phyloP scores from a whole-genome alignment of 2,113 vertebrate genomes.

The Podilymbus podiceps region DNA sequence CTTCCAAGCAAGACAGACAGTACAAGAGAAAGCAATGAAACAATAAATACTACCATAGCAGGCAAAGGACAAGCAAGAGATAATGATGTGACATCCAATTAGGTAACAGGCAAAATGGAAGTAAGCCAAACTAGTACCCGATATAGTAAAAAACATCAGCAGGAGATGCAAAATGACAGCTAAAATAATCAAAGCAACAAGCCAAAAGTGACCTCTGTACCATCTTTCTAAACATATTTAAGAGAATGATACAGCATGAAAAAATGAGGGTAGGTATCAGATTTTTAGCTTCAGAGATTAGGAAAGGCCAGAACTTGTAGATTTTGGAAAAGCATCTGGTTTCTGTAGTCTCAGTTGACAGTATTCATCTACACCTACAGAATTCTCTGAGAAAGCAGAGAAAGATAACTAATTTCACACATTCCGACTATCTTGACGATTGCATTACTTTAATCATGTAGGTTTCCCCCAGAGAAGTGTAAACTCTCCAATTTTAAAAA shows the following conservation, averaged over 20 bases:
- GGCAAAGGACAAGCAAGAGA: neutral
- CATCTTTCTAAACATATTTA: neutral
- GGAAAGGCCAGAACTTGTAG: neutral
- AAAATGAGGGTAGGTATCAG: neutral
- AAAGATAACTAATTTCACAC: neutral
- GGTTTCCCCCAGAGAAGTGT: neutral
- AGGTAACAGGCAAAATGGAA: neutral
- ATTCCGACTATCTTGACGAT: neutral
- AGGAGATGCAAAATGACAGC: neutral
- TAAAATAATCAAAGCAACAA: neutral
- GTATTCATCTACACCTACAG: neutral
- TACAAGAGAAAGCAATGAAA: neutral
- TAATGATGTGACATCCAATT: neutral
- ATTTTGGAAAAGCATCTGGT: neutral
- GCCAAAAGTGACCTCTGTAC: neutral
- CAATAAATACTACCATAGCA: neutral
- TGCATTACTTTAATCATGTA: neutral
- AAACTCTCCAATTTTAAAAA: neutral
- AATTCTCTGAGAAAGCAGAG: neutral
- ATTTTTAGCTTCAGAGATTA: neutral
- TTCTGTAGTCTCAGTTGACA: neutral
- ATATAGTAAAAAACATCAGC: neutral
- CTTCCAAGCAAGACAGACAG: neutral
- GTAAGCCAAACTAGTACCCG: neutral
- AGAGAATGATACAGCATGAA: neutral